A percentile compares a stretch with the other conserved stretches of the same genome.
Conservation (phyloP, 2,888 invertebrate genomes). For the Stenurella melanura region DNA sequence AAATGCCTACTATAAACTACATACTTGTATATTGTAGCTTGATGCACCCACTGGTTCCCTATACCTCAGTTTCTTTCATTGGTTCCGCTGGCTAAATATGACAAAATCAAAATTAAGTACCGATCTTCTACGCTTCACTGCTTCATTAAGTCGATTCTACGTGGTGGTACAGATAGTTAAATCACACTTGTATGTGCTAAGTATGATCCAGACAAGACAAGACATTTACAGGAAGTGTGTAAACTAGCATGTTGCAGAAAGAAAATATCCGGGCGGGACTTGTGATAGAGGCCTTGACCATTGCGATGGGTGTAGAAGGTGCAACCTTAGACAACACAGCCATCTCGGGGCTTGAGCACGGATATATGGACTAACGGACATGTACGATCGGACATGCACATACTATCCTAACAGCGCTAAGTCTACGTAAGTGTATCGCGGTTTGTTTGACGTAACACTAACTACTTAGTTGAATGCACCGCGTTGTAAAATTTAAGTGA, state of each 20-base stretch:
- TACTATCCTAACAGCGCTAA: constrained; percentile 62
- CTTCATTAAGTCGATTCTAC: constrained; percentile 37
- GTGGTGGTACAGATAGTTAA: constrained; percentile 30
- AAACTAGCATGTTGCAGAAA: constrained; percentile 57
- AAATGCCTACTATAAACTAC: constrained; percentile 75
- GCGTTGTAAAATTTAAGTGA: constrained; percentile 55
- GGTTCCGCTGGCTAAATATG: constrained; percentile 83
- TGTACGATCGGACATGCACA: constrained; percentile 65
- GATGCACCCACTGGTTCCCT: constrained; percentile 76
- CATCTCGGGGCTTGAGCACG: constrained; percentile 63
- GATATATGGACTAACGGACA: constrained; percentile 61
- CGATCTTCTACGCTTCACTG: constrained; percentile 43
- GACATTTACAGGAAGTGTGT: constrained; percentile 37
- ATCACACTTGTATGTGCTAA: constrained; percentile 34
- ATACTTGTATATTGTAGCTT: constrained; percentile 79
- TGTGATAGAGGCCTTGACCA: constrained; percentile 50
- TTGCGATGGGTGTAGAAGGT: constrained; percentile 64
- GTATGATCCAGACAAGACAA: constrained; percentile 45
- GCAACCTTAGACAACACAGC: constrained; percentile 74
- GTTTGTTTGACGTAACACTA: constrained; percentile 51
- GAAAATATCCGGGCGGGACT: constrained; percentile 58
- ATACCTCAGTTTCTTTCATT: constrained; percentile 86
- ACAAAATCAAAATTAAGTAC: constrained; percentile 66
- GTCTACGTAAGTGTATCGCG: constrained; percentile 65
- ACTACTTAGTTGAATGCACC: constrained; percentile 66